phyloP scores from a whole-genome alignment of 2,797 vertebrate genomes.

The Catharus ustulatus region DNA sequence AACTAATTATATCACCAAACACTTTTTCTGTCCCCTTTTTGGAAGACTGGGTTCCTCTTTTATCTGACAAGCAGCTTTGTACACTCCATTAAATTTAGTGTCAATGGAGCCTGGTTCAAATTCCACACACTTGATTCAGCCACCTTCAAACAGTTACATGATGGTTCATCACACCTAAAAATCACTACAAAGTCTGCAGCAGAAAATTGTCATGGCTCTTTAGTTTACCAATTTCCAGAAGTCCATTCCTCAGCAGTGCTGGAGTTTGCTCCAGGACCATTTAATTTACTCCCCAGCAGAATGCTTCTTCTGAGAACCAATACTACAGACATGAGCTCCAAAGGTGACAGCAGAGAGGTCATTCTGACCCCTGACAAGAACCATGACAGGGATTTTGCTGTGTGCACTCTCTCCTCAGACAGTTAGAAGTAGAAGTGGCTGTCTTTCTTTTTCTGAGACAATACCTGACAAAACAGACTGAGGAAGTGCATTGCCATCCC shows the following conservation, averaged over 20 bases:
- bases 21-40: neutral
- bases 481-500: neutral
- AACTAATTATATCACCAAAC: neutral
- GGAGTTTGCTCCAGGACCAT: neutral
- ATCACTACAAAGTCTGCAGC: neutral
- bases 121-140: neutral
- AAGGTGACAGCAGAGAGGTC: neutral
- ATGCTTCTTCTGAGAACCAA: neutral
- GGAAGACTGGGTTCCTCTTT: neutral
- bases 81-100: neutral
- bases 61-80: neutral
- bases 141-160: neutral
- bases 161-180: neutral
- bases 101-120: neutral
- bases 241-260: neutral
- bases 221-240: neutral
- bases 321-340: neutral
- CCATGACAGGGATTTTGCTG: neutral
- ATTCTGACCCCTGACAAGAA: neutral
- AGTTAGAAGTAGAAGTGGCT: neutral
- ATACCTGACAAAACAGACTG: neutral
- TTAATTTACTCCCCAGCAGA: neutral
- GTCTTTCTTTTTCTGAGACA: neutral
- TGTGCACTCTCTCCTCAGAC: neutral
- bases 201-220: neutral